A percentile compares a stretch with the other conserved stretches of the same genome.
phyloP scores from a whole-genome alignment of 2,888 invertebrate species.

The Ornithoptera priamus region DNA sequence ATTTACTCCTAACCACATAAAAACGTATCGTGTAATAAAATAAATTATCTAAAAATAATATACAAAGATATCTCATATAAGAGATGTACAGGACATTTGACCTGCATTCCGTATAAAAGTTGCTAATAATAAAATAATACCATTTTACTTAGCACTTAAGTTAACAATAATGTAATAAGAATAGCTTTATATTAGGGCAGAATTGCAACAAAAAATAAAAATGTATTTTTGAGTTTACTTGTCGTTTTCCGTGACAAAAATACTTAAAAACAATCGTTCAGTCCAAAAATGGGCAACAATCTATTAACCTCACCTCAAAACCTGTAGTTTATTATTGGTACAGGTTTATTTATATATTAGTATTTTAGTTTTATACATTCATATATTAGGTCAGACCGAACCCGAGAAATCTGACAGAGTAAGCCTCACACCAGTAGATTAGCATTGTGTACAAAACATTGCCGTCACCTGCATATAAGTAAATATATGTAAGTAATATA shows the following conservation, averaged over 20 bases:
- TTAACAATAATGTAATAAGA: neutral
- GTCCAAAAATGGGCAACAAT: neutral
- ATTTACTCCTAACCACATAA: too few species aligned
- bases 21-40: neutral
- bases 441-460: too few species aligned
- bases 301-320: neutral
- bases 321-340: neutral
- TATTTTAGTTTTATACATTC: too few species aligned
- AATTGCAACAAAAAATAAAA: neutral
- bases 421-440: too few species aligned
- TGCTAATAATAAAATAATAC: neutral
- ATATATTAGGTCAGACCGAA: too few species aligned
- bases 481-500: too few species aligned
- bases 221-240: neutral
- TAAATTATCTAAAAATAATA: neutral
- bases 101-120: neutral
- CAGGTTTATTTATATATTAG: neutral
- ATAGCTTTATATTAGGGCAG: neutral
- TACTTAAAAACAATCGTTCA: neutral
- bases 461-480: too few species aligned
- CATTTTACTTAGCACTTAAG: neutral
- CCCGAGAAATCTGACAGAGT: too few species aligned
- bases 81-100: conserved; percentile 2
- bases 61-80: neutral
- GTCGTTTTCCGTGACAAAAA: neutral